phyloP scores from a whole-genome alignment of 2,113 vertebrate species.

The Stegostoma tigrinum region DNA sequence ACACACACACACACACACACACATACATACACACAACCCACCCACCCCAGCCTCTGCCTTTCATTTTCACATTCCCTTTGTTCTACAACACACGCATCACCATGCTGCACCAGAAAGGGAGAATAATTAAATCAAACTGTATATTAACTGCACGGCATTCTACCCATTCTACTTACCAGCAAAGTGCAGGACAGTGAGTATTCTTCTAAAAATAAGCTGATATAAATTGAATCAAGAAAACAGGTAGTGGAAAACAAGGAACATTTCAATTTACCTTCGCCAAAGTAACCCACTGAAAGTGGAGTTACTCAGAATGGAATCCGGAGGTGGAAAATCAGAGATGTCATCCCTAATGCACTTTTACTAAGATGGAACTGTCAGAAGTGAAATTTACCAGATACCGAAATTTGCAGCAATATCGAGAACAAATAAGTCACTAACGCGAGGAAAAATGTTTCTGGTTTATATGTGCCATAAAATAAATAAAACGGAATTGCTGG shows the following conservation, averaged over 20 bases:
- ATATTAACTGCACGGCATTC: slow-evolving; percentile 72
- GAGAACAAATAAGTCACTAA: neutral
- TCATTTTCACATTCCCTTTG: slow-evolving; percentile 81
- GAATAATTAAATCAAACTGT: slow-evolving; percentile 78
- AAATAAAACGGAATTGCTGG: neutral
- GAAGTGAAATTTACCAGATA: neutral
- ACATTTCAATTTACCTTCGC: neutral
- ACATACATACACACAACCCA: neutral
- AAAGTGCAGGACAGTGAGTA: neutral
- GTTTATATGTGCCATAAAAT: neutral
- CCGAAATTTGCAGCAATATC: neutral
- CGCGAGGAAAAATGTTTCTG: neutral
- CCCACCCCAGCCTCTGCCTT: slow-evolving; percentile 61
- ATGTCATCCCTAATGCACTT: neutral
- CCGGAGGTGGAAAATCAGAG: neutral
- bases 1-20: neutral
- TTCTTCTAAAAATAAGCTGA: neutral
- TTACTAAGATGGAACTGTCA: neutral
- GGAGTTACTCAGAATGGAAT: neutral
- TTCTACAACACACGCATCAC: slow-evolving; percentile 65
- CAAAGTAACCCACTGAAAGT: neutral
- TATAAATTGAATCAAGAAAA: neutral
- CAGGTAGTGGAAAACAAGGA: neutral
- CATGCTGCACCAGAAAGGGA: slow-evolving; percentile 78
- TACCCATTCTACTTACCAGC: slow-evolving; percentile 60